A percentile compares a stretch with the other conserved stretches of the same genome.
Conservation (phyloP, 1,140 invertebrate genomes). For the Anoplolepis gracilipes region DNA sequence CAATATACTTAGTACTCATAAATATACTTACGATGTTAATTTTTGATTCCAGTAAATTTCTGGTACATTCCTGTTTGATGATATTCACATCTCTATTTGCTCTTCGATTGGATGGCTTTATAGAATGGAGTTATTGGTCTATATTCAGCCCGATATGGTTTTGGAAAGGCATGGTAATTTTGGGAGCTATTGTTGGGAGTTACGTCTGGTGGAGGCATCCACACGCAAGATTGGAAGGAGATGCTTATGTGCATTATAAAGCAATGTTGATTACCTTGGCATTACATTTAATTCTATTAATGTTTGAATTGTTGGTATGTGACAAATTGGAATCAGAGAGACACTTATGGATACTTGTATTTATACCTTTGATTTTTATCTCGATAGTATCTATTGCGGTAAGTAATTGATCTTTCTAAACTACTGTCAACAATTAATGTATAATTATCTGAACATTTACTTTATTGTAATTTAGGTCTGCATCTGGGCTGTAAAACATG, state of each 20-base stretch:
- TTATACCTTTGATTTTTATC: constrained; percentile 98
- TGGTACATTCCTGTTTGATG: constrained; percentile 96
- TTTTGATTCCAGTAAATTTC: constrained; percentile 94
- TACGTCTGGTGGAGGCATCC: constrained; percentile 98
- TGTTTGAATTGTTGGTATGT: constrained; percentile 98
- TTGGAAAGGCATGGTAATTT: constrained; percentile 97
- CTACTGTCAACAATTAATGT: background rate
- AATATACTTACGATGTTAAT: constrained; percentile 52
- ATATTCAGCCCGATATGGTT: constrained; percentile 98
- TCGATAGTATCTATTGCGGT: constrained; percentile 97
- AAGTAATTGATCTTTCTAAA: constrained; percentile 69
- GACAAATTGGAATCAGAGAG: constrained; percentile 96
- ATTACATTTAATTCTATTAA: constrained; percentile 96
- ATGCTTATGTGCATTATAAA: constrained; percentile 98
- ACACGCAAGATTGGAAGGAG: constrained; percentile 95
- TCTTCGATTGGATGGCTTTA: constrained; percentile 94
- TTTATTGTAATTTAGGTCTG: constrained; percentile 87
- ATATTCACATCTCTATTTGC: constrained; percentile 96
- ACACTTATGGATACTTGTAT: constrained; percentile 97
- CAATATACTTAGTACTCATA: too few species aligned
- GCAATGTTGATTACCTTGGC: constrained; percentile 98
- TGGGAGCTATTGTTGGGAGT: constrained; percentile 95
- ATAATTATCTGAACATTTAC: background rate
- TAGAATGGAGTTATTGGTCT: constrained; percentile 97
- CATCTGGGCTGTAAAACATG: constrained; percentile 99